phyloP scores from a whole-genome alignment of 1,140 invertebrate genomes.

The Aphidius gifuensis region DNA sequence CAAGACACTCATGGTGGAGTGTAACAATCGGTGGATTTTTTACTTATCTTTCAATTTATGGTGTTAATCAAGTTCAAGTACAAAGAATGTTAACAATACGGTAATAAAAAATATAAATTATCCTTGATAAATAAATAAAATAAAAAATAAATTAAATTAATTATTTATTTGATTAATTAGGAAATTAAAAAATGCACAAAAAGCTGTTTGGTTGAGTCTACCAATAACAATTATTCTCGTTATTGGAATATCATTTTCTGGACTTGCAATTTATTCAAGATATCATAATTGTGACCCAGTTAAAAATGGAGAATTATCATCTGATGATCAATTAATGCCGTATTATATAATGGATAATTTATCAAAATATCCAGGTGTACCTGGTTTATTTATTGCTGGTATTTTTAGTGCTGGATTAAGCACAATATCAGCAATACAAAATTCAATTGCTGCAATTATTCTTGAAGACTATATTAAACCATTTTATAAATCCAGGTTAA shows the following conservation, averaged over 20 bases:
- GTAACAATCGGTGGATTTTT: conserved; percentile 74
- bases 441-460: conserved; percentile 80
- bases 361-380: conserved; percentile 64
- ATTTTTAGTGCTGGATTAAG: conserved; percentile 73
- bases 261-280: conserved; percentile 75
- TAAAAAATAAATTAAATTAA: neutral
- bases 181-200: conserved; percentile 63
- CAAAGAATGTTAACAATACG: conserved; percentile 44
- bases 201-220: conserved; percentile 68
- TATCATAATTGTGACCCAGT: conserved; percentile 76
- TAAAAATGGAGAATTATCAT: conserved; percentile 55
- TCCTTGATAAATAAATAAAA: neutral
- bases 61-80: conserved; percentile 69
- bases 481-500: conserved; percentile 31
- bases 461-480: conserved; percentile 75
- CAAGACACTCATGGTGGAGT: conserved; percentile 74
- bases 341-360: conserved; percentile 77
- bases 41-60: conserved; percentile 77
- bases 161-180: conserved; percentile 51
- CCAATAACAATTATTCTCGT: conserved; percentile 67
- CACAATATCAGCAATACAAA: conserved; percentile 80
- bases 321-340: conserved; percentile 66
- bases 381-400: conserved; percentile 59
- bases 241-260: conserved; percentile 70
- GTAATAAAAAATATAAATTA: conserved; percentile 29